Percentiles rank a stretch among this genome's conserved stretches.
These are phyloP conservation scores for Diachrysia chrysitis DNA, from an alignment of 2,888 invertebrate genomes.

Conservation along the genomic window DNA sequence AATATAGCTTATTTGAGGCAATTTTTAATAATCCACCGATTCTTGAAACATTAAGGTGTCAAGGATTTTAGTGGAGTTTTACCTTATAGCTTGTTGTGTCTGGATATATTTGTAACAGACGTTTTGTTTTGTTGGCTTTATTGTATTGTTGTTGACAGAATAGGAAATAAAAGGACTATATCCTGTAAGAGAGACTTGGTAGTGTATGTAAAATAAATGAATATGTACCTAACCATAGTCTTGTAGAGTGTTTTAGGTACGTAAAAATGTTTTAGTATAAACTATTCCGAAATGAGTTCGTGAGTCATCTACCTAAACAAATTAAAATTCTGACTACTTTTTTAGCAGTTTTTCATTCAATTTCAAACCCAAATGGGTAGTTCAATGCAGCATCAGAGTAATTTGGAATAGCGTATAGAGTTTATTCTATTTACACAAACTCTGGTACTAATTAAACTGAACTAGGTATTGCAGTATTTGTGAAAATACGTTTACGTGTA, in stretches of 20 bases:
- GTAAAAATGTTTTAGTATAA: too few relatives aligned
- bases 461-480: neutral
- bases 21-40: slow-evolving; percentile 15
- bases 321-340: neutral
- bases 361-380: neutral
- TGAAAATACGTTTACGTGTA: neutral
- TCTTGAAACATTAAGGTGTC: slow-evolving; percentile 37
- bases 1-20: neutral
- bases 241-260: neutral
- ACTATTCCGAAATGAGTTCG: too few relatives aligned
- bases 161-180: neutral
- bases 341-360: neutral
- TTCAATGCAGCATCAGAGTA: neutral
- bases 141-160: neutral
- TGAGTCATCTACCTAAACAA: too few relatives aligned
- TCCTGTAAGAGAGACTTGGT: too few relatives aligned
- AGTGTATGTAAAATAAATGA: too few relatives aligned
- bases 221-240: too few relatives aligned
- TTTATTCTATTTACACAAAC: neutral
- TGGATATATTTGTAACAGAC: neutral
- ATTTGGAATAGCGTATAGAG: neutral
- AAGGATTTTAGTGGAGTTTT: slow-evolving; percentile 21
- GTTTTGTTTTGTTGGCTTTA: neutral
- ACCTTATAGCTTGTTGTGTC: neutral
- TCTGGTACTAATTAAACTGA: neutral